Evolutionary conservation across 2,888 invertebrate genomes (phyloP), one percentile per base, ranked within the genome.

Genomic region (Suillia variegata): DNA sequence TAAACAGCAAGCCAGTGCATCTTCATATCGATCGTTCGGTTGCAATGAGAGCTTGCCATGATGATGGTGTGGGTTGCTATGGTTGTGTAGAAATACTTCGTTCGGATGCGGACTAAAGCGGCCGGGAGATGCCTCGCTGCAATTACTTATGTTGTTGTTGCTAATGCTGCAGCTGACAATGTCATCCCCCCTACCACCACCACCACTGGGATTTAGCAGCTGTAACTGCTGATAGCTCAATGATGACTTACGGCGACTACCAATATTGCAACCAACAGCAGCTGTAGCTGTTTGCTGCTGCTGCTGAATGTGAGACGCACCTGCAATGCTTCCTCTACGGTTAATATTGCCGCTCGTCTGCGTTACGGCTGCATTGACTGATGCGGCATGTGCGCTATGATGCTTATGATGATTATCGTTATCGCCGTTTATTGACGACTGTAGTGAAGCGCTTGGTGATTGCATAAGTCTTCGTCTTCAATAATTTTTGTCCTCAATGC

Each of bases 1-100:
- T 33, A 80, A 61, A 49, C 80, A 79, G 47, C 79, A 77, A 2
- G 71, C 68, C 10, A 73, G 64, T 1, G 69, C 61, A 54, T 82
- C 82, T 33, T 82, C 80, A 62, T 70, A 78, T 34, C 71, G 71
- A 64, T 66, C 76, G 10, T 70, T 72, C 4, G 70, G 65, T 55
- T 73, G 71, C 24, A 73, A 67, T 10, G 73, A 73, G 2, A 73
- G 56, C 10, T 75, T 71, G 2, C 67, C 58, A 62, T 21, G 71
- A 22, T 4, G 73, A 62, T n/a, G 64, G 64, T 5, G 75, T 64
- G 1, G 67, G 69, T 2, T n/a, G n/a, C n/a, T n/a, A n/a, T n/a
- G n/a, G n/a, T n/a, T n/a, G 73, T 69, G 64, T 20, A 71, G 38
- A 52, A 66, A 71, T 22, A 71, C 51, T 4, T 77, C 77, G 58